A percentile compares a stretch with the other conserved stretches of the same genome.
phyloP scores from a whole-genome alignment of 1,140 invertebrate species.

The Brachionus sp. region DNA sequence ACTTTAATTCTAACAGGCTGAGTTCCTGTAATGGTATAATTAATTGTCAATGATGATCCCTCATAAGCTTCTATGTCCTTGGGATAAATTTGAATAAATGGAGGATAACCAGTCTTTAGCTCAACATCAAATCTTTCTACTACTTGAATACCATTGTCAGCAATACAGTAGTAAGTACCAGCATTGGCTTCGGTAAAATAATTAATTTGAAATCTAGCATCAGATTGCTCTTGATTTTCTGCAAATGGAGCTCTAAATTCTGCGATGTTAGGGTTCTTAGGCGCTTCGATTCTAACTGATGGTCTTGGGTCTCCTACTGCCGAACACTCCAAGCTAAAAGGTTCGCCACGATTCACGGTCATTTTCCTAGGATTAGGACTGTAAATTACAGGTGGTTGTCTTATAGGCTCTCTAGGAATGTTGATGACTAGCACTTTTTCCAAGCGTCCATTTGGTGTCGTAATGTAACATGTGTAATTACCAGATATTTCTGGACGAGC shows the following conservation, averaged over 20 bases:
- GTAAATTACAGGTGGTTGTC: slow-evolving; percentile 14
- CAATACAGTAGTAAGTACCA: slow-evolving; percentile 39
- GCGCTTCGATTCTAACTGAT: slow-evolving; percentile 18
- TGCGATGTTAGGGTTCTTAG: neutral
- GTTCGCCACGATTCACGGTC: neutral
- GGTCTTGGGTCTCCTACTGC: slow-evolving; percentile 25
- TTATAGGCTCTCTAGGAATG: neutral
- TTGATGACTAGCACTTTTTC: slow-evolving; percentile 10
- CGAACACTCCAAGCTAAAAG: slow-evolving; percentile 26
- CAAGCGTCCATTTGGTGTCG: neutral
- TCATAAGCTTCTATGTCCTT: slow-evolving; percentile 36
- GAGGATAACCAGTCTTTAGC: neutral
- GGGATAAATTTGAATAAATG: slow-evolving; percentile 37
- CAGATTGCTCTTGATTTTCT: neutral
- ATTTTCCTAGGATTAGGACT: neutral
- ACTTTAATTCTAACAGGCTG: slow-evolving; percentile 14
- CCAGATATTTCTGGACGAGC: slow-evolving; percentile 28
- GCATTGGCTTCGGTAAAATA: slow-evolving; percentile 43
- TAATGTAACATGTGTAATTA: slow-evolving; percentile 30
- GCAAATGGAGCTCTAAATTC: neutral
- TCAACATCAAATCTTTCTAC: slow-evolving; percentile 13
- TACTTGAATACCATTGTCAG: slow-evolving; percentile 26
- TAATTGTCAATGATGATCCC: slow-evolving; percentile 40
- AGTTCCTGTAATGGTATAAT: slow-evolving; percentile 35
- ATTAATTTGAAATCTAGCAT: slow-evolving; percentile 11